Percentiles rank a stretch among this genome's conserved stretches.
These are phyloP conservation scores for Diceros bicornis DNA, from an alignment of 2,797 vertebrate genomes.

Conservation along the genomic window DNA sequence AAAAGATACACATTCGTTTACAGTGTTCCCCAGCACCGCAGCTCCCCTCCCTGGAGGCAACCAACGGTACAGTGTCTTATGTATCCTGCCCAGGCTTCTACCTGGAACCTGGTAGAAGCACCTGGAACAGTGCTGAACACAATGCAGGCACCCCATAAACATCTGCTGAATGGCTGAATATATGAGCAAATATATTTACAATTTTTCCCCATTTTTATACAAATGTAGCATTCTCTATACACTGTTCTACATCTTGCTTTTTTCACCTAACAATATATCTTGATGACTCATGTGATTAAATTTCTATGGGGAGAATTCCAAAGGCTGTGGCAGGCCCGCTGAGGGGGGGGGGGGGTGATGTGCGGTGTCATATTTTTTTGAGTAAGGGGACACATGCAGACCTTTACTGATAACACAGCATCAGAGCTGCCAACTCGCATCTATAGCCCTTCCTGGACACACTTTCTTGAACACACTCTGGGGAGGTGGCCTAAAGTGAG, in stretches of 20 bases:
- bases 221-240: background rate
- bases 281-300: background rate
- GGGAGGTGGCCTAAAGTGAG: background rate
- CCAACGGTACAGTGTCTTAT: accelerated
- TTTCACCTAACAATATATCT: background rate
- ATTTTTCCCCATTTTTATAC: background rate
- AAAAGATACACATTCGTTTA: background rate
- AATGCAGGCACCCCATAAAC: too few species aligned
- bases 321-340: background rate
- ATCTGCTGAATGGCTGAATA: background rate
- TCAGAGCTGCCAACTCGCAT: background rate
- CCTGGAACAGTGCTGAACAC: background rate
- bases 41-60: background rate
- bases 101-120: too few species aligned
- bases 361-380: background rate
- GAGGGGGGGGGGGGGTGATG: accelerated
- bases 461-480: background rate
- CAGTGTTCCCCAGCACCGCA: background rate
- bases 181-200: background rate
- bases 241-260: background rate
- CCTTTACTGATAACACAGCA: background rate
- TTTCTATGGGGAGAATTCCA: background rate
- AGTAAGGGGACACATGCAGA: background rate
- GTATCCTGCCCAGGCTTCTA: background rate
- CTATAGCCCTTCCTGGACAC: background rate